Base-by-base conservation (phyloP, 2,797 vertebrate species). In the Numenius phaeopus region DNA sequence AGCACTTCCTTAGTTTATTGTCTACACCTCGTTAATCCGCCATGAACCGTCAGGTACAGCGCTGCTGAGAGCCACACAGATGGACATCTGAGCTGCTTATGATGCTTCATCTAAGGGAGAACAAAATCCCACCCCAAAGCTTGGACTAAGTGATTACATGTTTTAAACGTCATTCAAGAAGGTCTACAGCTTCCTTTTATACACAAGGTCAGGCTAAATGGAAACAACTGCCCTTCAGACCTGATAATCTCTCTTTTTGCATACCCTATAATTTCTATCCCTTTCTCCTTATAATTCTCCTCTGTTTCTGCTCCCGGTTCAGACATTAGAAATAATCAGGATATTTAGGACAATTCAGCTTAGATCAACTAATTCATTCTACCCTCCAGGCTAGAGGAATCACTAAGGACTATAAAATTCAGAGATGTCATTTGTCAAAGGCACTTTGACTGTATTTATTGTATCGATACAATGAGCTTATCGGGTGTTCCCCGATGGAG, bases 171-270 rank as follows among this genome's bases (percentile, higher is more conserved):
- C 70, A 90, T 54, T 95, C 83, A 75, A 26, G 57, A 76, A 94
- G 61, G 52, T 85, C 89, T 94, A 49, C 57, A 55, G 67, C 40
- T 66, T 93, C 57, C 66, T 94, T 90, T 87, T 49, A 77, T 77
- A 89, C 7, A 79, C 57, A 91, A 95, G 85, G 96, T 95, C 95
- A 94, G 39, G 59, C 54, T 54, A 95, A 91, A 97, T 83, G 62
- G 76, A 86, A 91, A 95, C 26, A 96, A 91, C 76, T 81, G 79
- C 44, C 85, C 72, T 94, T 95, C 79, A 91, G 65, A 86, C 93
- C 72, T 75, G 34, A 75, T 72, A 76, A 86, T 71, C 79, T 91
- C 79, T 88, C 42, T 76, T 89, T 70, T 46, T 80, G 79, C 72
- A 62, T 46, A 94, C 67, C 82, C 72, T 92, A 2, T 94, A 96